Percentiles rank a stretch among this genome's conserved stretches.
phyloP scores from a whole-genome alignment of 2,797 vertebrate species.

The Alexandromys oeconomus region DNA sequence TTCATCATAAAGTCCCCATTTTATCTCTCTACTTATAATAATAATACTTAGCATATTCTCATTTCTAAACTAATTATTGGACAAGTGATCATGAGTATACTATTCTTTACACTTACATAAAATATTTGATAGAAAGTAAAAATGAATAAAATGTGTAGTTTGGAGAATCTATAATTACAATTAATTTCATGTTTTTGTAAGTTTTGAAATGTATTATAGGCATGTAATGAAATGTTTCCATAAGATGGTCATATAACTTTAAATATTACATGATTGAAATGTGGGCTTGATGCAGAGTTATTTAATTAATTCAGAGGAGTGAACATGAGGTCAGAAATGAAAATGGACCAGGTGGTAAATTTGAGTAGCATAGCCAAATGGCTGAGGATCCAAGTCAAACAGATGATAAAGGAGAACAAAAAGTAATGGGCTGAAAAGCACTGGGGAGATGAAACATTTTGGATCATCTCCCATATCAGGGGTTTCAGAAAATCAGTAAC shows the following conservation, averaged over 20 bases:
- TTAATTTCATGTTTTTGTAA: neutral
- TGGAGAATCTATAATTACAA: neutral
- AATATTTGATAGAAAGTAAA: neutral
- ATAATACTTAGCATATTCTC: neutral
- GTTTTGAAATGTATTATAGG: neutral
- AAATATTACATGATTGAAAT: constrained; percentile 11
- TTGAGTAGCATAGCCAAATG: neutral
- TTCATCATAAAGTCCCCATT: neutral
- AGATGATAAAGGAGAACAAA: neutral
- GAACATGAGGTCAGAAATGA: constrained; percentile 13
- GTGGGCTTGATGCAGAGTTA: neutral
- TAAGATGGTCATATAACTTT: constrained; percentile 11
- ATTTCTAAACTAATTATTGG: neutral
- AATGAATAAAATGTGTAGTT: neutral
- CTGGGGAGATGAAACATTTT: neutral
- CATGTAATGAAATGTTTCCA: neutral
- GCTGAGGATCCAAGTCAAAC: neutral
- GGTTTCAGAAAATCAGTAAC: constrained; percentile 39
- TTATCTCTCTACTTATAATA: neutral
- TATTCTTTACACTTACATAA: neutral
- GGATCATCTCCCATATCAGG: constrained; percentile 3
- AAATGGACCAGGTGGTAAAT: neutral
- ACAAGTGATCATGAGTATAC: neutral
- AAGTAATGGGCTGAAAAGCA: neutral
- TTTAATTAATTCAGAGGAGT: constrained; percentile 18